A percentile compares a stretch with the other conserved stretches of the same genome.
These are phyloP conservation scores for Drosophila neocordata DNA, from an alignment of 1,140 invertebrate genomes.

Conservation along the genomic window DNA sequence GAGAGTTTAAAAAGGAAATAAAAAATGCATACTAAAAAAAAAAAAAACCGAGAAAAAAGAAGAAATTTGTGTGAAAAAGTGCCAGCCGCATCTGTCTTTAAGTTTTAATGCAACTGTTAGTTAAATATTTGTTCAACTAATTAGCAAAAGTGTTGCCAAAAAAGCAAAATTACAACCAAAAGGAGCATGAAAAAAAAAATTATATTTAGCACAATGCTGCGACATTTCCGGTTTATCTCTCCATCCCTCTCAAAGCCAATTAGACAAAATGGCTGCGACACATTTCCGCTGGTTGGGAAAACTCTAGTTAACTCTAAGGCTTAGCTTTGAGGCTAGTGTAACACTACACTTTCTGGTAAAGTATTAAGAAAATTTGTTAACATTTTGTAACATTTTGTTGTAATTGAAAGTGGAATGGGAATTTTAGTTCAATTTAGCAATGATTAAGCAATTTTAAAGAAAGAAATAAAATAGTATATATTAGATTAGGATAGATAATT, in stretches of 20 bases:
- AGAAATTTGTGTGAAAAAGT: conserved; percentile 17
- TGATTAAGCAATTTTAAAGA: no score
- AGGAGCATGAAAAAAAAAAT: conserved; percentile 6
- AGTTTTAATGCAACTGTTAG: conserved; percentile 47
- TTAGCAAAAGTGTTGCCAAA: conserved; percentile 75
- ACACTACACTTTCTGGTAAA: neutral
- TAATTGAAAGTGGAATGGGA: neutral
- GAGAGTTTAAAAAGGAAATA: neutral
- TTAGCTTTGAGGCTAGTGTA: conserved; percentile 20
- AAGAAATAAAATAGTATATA: no score
- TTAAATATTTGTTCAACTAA: conserved; percentile 73
- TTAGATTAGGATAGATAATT: no score
- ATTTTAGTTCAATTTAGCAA: neutral
- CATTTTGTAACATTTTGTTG: neutral
- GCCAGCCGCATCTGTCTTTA: conserved; percentile 49
- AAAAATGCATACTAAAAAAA: conserved; percentile 18
- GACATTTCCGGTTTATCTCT: conserved; percentile 76
- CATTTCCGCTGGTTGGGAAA: conserved; percentile 73
- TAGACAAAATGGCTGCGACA: conserved; percentile 79
- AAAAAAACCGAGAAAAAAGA: no score
- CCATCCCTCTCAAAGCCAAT: conserved; percentile 61
- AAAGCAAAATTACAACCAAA: conserved; percentile 15
- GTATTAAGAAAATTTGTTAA: neutral
- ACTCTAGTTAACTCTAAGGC: conserved; percentile 36
- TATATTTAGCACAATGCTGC: conserved; percentile 63